Conservation (phyloP, 1,140 invertebrate species). For the Trinorchestia longiramus region DNA sequence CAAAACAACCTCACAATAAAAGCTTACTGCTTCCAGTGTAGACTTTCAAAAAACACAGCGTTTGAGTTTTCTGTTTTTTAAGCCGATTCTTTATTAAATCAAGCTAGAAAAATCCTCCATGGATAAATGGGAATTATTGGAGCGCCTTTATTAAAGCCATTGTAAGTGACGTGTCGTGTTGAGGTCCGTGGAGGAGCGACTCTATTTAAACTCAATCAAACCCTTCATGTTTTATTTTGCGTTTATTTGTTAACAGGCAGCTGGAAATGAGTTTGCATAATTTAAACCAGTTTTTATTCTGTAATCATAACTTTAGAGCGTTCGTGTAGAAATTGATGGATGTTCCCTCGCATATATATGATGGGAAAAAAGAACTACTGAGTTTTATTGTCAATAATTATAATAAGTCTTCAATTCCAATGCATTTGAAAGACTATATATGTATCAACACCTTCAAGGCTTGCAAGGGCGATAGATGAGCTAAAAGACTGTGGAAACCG, state of each 20-base stretch:
- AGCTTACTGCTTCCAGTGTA: not conserved
- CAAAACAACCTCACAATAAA: not conserved
- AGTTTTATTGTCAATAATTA: not conserved
- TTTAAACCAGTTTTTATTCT: not conserved
- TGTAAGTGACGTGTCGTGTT: no score
- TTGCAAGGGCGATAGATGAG: no score
- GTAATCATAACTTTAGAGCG: not conserved
- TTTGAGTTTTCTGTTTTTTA: not conserved
- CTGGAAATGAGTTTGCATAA: not conserved
- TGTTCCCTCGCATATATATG: not conserved
- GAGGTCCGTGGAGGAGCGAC: not conserved
- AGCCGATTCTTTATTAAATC: not conserved
- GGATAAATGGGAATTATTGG: not conserved
- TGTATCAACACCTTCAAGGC: no score
- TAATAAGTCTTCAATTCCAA: not conserved
- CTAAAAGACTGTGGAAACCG: no score
- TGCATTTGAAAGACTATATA: not conserved
- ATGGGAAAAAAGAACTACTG: not conserved
- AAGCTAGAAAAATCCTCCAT: not conserved
- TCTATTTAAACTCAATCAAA: not conserved
- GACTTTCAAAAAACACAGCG: not conserved
- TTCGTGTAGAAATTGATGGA: not conserved
- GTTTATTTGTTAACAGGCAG: not conserved
- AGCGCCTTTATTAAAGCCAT: not conserved
- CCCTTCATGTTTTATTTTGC: not conserved